Evolutionary conservation across 2,888 invertebrate genomes (phyloP), one percentile per base, ranked within the genome.

Genomic region (Euplagia quadripunctaria): DNA sequence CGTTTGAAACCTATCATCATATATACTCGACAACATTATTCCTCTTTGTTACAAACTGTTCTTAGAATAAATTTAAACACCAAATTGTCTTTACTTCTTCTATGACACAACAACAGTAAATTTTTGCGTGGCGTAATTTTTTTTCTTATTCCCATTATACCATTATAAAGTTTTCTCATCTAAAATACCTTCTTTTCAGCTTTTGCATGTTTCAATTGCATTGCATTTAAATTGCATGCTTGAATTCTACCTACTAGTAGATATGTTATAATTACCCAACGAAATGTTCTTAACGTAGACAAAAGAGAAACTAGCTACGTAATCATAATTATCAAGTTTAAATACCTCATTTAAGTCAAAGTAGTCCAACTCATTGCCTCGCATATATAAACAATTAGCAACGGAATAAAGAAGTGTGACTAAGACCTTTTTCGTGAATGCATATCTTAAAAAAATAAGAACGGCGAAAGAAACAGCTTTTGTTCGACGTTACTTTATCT

Each of bases 221-320:
- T 52, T 52, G n/a, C 5, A 7, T n/a, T 52, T 52, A 31, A 31
- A 31, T 2, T 31, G 31, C 2, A 31, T 31, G 31, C 2, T 31
- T 31, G 31, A 31, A 31, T 46, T 43, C 43, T 46, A 20, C 11
- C 58, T 52, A 58, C 8, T 58, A 20, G 12, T 58, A n/a, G n/a
- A n/a, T n/a, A 31, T 52, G 0, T 11, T 42, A 68, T 68, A 68
- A 68, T 55, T 68, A 41, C 52, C 17, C 52, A 42, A 55, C 42
- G n/a, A n/a, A n/a, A n/a, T 42, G 42, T 52, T 71, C 55, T 41
- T 43, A 20, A 71, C 58, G 52, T 61, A 64, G 51, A 71, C 64
- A 71, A 65, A 71, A 66, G 66, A 71, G 71, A 71, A 71, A 71
- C 71, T 66, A 61, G 43, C 55, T 52, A 55, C 64, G 64, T 58